phyloP scores from a whole-genome alignment of 53 echinoderm and acorn worm genomes.

The Crossaster papposus region DNA sequence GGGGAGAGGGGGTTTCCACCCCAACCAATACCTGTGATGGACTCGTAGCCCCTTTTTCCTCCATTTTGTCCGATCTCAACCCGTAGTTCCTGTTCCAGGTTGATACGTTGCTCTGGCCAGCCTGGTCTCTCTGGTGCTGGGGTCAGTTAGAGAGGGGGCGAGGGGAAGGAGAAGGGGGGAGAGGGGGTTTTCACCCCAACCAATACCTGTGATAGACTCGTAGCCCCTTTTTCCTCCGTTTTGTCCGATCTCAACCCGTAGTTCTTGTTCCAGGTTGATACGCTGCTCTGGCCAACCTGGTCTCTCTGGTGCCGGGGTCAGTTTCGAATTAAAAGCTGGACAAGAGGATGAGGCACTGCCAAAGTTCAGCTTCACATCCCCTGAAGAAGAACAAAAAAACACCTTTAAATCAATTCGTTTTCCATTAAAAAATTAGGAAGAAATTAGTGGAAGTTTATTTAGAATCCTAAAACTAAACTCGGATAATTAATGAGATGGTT shows the following conservation, averaged over 20 bases:
- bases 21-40: no score
- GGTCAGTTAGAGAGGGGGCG: no score
- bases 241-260: constrained; percentile 72
- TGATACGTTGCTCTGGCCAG: no score
- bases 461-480: no score
- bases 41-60: no score
- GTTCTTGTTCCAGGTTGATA: constrained; percentile 26
- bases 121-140: no score
- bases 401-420: neutral
- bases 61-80: no score
- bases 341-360: constrained; percentile 42
- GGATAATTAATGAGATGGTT: neutral
- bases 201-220: constrained; percentile 77
- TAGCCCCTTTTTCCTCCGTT: constrained; percentile 81
- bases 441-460: no score
- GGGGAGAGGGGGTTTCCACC: no score
- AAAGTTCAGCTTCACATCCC: constrained; percentile 62
- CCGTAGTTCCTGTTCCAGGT: no score
- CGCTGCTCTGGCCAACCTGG: constrained; percentile 57
- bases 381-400: neutral
- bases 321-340: neutral
- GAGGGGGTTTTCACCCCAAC: no score
- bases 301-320: neutral
- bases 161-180: no score
- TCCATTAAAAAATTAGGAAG: neutral